Evolutionary conservation across 2,797 vertebrate genomes (phyloP), one percentile per base, ranked within the genome.

Genomic region (Epinephelus coioides): DNA sequence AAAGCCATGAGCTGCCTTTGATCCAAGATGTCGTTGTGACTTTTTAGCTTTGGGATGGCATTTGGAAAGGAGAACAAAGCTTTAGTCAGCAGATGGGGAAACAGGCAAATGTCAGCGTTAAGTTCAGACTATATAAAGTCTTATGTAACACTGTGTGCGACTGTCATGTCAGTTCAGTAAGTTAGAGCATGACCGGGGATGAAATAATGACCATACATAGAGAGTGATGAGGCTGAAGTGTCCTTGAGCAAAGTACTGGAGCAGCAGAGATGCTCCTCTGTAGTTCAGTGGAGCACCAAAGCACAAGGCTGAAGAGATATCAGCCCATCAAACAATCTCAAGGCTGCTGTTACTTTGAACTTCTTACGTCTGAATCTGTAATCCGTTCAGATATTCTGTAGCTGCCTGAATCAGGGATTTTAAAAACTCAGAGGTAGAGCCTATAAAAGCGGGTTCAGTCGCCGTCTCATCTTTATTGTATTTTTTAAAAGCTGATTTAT

Each of bases 1-100:
- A 85, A 71, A 83, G 78, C 19, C 62, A 43, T 46, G 27, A 25
- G 47, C 23, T 23, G 34, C 40, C 78, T 89, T 81, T 89, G 78
- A 89, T 89, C 78, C 40, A 5, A 73, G 21, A 71, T 65, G 63
- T 73, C 80, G 51, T 55, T 73, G 78, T 70, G 77, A 79, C 69
- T 86, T 73, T 86, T 82, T 25, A 54, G 43, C 71, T 73, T 44
- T 73, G 47, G 43, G 75, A 15, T 82, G 82, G 40, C 84, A 85
- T 91, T 88, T 88, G 70, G 73, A 73, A 47, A 78, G 68, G 59
- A 30, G 68, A 73, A 71, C 73, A 86, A 77, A 84, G 75, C 65
- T 69, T 73, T 18, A 75, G 73, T 79, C 70, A 69, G 66, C 73
- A 66, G 40, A 75, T 8, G 30, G 53, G 68, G 55, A 73, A 79